phyloP scores from a whole-genome alignment of 2,888 invertebrate genomes.

The Eugnorisma glareosa region DNA sequence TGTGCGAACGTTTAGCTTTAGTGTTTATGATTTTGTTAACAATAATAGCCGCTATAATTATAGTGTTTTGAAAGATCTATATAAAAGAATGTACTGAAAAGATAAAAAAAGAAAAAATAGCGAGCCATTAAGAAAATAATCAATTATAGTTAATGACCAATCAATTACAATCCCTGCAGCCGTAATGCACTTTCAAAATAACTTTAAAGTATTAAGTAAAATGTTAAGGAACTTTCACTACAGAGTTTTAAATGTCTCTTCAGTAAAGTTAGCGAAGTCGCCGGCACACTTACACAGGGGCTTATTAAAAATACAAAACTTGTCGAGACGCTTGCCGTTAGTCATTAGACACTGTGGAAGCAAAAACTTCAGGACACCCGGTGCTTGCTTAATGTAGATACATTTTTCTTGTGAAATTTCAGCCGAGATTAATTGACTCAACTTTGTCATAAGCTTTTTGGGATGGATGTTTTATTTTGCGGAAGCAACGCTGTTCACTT shows the following conservation, averaged over 20 bases:
- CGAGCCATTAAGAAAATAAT: background rate
- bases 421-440: conserved; percentile 73
- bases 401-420: conserved; percentile 74
- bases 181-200: conserved; percentile 45
- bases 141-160: conserved; percentile 9
- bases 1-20: conserved; percentile 20
- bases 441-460: conserved; percentile 70
- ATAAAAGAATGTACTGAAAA: background rate
- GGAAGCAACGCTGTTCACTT: conserved; percentile 35
- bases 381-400: conserved; percentile 70
- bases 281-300: conserved; percentile 73
- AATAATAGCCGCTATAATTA: background rate
- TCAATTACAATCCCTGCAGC: conserved; percentile 19
- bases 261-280: conserved; percentile 53
- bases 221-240: conserved; percentile 47
- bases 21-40: background rate
- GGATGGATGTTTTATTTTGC: conserved; percentile 59
- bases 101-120: background rate
- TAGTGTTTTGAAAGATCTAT: background rate
- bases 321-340: conserved; percentile 72
- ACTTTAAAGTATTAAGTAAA: conserved; percentile 51
- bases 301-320: conserved; percentile 85
- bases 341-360: conserved; percentile 74
- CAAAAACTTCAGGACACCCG: conserved; percentile 74
- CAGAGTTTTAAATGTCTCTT: conserved; percentile 67